Evolutionary conservation across 2,797 vertebrate genomes (phyloP), one percentile per base, ranked within the genome.

Genomic region (Crenichthys baileyi): DNA sequence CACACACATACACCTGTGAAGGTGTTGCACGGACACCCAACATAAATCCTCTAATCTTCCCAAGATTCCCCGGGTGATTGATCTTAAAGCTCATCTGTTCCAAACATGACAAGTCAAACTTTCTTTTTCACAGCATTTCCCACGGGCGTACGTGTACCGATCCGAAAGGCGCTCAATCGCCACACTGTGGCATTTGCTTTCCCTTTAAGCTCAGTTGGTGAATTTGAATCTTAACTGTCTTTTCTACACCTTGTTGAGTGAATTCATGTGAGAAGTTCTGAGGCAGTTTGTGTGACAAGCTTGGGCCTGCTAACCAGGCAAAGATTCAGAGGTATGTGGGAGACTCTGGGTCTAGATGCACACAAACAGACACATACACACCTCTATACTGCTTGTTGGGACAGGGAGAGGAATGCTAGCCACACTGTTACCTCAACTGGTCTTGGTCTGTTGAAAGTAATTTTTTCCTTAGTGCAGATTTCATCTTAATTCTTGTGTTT

Each of bases 401-500:
- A 93, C 95, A 95, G 79, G 92, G 87, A 89, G 79, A 89, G 92
- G 95, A 95, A 95, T 95, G 92, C 87, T 81, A 75, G 83, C 79
- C 76, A 51, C 88, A 84, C 80, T 81, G 81, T 90, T 92, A 79
- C 81, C 84, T 70, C n/a, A 31, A 51, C 77, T 79, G 74, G 56
- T 88, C 73, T 58, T 84, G 75, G 82, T 90, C 87, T 90, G 81
- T 86, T 89, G 68, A 83, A 87, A 79, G 87, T 79, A 16, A 85
- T 86, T 83, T 61, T 51, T 72, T 79, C 75, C 77, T 72, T 78
- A 88, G 83, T 91, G 89, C 87, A 85, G 81, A 87, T 90, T 29
- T 68, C 56, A 81, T 88, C 80, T 89, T 85, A 81, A 85, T 81
- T 81, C 81, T 55, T 83, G 7, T 74, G 73, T 83, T 91, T 79